Conservation (phyloP, 2,888 invertebrate genomes). For the Nezara viridula region DNA sequence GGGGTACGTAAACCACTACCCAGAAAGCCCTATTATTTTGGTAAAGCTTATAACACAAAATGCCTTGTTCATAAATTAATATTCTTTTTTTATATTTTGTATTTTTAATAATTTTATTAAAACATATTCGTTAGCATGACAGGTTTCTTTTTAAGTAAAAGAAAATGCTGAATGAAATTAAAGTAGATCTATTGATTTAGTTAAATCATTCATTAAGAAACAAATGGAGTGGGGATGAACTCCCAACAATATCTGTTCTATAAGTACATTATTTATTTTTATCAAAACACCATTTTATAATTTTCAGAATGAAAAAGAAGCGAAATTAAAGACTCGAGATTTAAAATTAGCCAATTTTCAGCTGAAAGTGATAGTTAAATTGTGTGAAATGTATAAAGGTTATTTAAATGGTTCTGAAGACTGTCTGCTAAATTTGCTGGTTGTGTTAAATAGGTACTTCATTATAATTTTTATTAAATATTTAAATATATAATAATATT, state of each 20-base stretch:
- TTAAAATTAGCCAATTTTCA: slow-evolving; percentile 55
- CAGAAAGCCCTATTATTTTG: too few species aligned
- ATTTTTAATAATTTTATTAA: too few species aligned
- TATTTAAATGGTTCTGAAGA: slow-evolving; percentile 47
- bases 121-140: too few species aligned
- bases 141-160: too few species aligned
- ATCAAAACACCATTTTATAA: background rate
- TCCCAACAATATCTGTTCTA: background rate
- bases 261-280: background rate
- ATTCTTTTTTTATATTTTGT: too few species aligned
- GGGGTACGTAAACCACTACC: too few species aligned
- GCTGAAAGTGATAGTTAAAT: slow-evolving; percentile 55
- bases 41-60: too few species aligned
- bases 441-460: slow-evolving; percentile 51
- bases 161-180: background rate
- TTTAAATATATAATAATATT: background rate
- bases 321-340: background rate
- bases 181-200: background rate
- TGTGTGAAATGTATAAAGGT: slow-evolving; percentile 55
- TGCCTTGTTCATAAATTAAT: too few species aligned
- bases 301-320: slow-evolving; percentile 49
- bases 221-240: background rate
- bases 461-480: background rate
- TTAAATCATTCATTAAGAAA: background rate
- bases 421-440: slow-evolving; percentile 24